phyloP scores from a whole-genome alignment of 1,140 invertebrate genomes.

The Vanessa tameamea region DNA sequence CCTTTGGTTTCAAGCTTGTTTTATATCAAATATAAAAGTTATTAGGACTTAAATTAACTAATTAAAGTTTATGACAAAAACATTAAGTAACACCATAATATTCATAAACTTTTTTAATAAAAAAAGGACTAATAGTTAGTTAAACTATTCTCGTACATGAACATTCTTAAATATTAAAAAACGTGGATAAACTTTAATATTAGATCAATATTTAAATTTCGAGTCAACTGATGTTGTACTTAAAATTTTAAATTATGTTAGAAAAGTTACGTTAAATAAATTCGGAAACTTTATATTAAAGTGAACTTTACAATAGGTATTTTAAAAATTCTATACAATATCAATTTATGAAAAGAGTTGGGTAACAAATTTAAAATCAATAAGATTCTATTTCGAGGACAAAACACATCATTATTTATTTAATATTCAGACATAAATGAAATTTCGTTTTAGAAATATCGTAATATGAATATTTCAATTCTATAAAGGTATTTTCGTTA shows the following conservation, averaged over 20 bases:
- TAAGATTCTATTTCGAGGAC: too few relatives aligned
- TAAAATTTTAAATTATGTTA: not conserved
- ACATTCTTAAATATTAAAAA: not conserved
- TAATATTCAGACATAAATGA: too few relatives aligned
- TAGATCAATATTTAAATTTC: slow-evolving; percentile 4
- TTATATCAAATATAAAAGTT: too few relatives aligned
- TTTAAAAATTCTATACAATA: too few relatives aligned
- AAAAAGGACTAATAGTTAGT: not conserved
- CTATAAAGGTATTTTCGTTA: too few relatives aligned
- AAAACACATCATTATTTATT: too few relatives aligned
- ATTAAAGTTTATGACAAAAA: not conserved
- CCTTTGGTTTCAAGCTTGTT: too few relatives aligned
- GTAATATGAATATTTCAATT: too few relatives aligned
- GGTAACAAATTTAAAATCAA: too few relatives aligned
- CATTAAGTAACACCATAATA: not conserved
- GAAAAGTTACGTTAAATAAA: not conserved
- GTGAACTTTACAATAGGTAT: not conserved
- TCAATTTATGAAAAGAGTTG: too few relatives aligned
- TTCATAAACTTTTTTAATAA: not conserved
- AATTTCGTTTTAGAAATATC: too few relatives aligned
- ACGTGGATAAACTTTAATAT: not conserved
- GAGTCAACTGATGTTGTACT: not conserved
- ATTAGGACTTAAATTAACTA: too few relatives aligned
- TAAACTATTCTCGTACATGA: not conserved
- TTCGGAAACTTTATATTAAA: not conserved